phyloP scores from a whole-genome alignment of 1,140 invertebrate genomes.

The Diorhabda sublineata region DNA sequence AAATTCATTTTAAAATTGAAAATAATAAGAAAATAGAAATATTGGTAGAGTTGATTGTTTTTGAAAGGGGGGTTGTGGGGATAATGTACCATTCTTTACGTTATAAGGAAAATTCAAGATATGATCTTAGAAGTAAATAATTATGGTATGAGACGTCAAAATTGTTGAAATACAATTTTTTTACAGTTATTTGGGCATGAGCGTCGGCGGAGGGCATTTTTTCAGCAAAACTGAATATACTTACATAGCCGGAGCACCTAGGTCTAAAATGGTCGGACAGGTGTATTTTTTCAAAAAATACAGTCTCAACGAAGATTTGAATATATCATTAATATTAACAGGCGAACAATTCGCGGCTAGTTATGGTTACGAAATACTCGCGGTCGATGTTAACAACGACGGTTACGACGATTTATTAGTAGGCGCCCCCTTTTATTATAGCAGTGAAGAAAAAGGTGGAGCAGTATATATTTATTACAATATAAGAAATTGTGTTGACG shows the following conservation, averaged over 20 bases:
- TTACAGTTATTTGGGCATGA: constrained; percentile 65
- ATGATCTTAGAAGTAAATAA: no score
- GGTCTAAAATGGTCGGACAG: constrained; percentile 79
- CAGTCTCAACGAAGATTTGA: constrained; percentile 54
- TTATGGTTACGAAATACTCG: constrained; percentile 82
- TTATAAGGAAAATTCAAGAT: no score
- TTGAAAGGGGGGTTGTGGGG: no score
- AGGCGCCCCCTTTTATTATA: constrained; percentile 88
- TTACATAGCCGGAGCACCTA: constrained; percentile 82
- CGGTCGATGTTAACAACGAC: constrained; percentile 84
- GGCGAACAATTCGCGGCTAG: constrained; percentile 85
- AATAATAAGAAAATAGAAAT: no score
- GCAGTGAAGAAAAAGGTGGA: constrained; percentile 64
- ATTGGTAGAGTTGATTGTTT: no score
- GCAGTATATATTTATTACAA: constrained; percentile 88
- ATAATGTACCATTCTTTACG: no score
- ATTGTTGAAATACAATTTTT: constrained; percentile 10
- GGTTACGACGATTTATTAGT: constrained; percentile 80
- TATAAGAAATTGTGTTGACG: constrained; percentile 41
- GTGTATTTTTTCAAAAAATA: constrained; percentile 75
- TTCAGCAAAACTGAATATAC: constrained; percentile 57
- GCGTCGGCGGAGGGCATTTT: constrained; percentile 77
- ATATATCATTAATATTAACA: constrained; percentile 60
- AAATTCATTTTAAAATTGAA: no score
- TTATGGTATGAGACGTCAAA: no score